A percentile compares a stretch with the other conserved stretches of the same genome.
These are phyloP conservation scores for Isaurus tuberculatus DNA, from an alignment of 92 coral and sea anemone genomes.

Conservation along the genomic window DNA sequence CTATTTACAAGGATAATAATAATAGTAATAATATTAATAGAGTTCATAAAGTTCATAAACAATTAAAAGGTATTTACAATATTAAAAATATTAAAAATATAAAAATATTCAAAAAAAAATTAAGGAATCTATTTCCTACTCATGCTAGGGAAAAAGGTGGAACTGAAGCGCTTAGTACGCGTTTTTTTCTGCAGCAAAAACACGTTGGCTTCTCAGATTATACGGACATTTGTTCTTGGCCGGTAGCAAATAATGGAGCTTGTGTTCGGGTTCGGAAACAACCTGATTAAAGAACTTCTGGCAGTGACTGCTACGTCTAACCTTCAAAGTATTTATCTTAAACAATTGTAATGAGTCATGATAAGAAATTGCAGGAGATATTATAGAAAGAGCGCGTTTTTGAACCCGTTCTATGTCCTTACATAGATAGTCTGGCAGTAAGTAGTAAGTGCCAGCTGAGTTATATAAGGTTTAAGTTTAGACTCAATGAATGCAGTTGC, in stretches of 20 bases:
- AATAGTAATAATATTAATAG: too few species aligned
- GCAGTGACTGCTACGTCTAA: slow-evolving; percentile 31
- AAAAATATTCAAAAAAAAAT: not conserved
- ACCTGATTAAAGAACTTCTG: slow-evolving; percentile 40
- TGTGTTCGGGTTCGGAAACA: slow-evolving; percentile 35
- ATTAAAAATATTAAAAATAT: not conserved
- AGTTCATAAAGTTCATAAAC: not conserved
- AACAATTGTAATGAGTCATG: too few species aligned
- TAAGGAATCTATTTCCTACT: slow-evolving; percentile 11
- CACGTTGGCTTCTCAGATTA: slow-evolving; percentile 41
- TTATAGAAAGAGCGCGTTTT: too few species aligned
- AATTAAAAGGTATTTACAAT: not conserved
- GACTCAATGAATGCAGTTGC: too few species aligned
- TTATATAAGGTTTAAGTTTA: too few species aligned
- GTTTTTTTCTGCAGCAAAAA: slow-evolving; percentile 34
- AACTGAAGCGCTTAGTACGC: slow-evolving; percentile 15
- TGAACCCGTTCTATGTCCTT: too few species aligned
- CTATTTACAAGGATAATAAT: too few species aligned
- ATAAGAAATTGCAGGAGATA: too few species aligned
- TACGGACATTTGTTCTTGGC: slow-evolving; percentile 46
- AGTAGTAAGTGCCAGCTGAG: too few species aligned
- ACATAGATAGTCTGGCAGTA: too few species aligned
- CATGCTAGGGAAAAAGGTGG: slow-evolving; percentile 20
- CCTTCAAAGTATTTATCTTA: too few species aligned
- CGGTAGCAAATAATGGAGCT: slow-evolving; percentile 44